Evolutionary conservation across 2,113 vertebrate species (phyloP), one percentile per base, ranked within the genome.

Genomic region (Amphiprion ocellaris): DNA sequence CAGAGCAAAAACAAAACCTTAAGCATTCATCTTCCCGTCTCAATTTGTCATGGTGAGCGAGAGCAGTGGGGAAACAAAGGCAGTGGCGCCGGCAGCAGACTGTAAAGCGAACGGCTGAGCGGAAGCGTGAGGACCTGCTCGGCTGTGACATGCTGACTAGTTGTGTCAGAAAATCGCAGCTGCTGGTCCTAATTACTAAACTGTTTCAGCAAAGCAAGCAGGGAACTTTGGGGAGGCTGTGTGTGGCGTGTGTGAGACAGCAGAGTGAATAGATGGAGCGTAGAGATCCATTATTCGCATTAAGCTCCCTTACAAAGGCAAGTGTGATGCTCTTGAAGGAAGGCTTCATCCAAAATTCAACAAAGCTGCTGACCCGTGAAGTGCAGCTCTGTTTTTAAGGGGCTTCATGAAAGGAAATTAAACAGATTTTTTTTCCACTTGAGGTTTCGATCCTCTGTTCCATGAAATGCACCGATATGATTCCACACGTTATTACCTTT

Each of bases 131-230:
- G 73, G 77, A 86, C 74, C 53, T 58, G 58, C 41, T 83, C 44
- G 10, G 60, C 86, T 63, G 75, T 74, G 84, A 80, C 69, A 75
- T 19, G 47, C 74, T 69, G 70, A 83, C 85, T 83, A 68, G 75
- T 69, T 85, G 65, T 84, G 81, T 78, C 88, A 87, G 87, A 81
- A 37, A 84, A 73, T 80, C 67, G 39, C 90, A 86, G 83, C 85
- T 90, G 88, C 79, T 88, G 75, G 63, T 79, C 39, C 77, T 90
- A 82, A 91, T 92, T 90, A 87, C 72, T 23, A 86, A 77, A 79
- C 64, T 53, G 74, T 84, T 69, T 72, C 26, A 52, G 71, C 30
- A 69, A 83, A 70, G 68, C 46, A 59, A 67, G 41, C 33, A 23
- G 59, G 54, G 47, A 86, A 68, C 67, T 78, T 84, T 54, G n/a